These are phyloP conservation scores for Augiades crinisus DNA, from an alignment of 2,888 invertebrate species.

Conservation along the genomic window DNA sequence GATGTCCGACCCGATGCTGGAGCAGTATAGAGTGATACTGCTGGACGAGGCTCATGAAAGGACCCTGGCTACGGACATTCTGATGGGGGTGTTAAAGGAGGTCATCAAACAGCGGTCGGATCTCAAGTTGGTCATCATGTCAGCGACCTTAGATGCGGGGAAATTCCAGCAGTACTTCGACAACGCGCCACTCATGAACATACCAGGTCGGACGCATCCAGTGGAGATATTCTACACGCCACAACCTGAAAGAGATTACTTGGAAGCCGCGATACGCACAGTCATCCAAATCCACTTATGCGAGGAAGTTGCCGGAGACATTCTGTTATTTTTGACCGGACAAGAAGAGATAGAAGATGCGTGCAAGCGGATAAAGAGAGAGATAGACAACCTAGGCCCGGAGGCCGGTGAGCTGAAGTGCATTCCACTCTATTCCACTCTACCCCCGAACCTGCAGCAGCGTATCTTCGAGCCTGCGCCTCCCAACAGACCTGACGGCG, in stretches of 20 bases:
- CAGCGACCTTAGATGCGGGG: conserved; percentile 98
- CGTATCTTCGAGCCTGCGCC: conserved; percentile 98
- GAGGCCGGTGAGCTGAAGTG: conserved; percentile 99
- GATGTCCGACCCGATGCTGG: conserved; percentile 99
- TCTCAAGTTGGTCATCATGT: conserved; percentile 99
- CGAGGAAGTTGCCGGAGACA: conserved; percentile 95
- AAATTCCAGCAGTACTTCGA: conserved; percentile 99
- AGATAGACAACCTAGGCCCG: conserved; percentile 96
- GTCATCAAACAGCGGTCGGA: conserved; percentile 96
- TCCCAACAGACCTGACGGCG: conserved; percentile 93
- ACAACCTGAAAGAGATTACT: conserved; percentile 97
- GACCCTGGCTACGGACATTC: conserved; percentile 98
- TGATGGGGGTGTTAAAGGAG: conserved; percentile 99
- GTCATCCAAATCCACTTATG: conserved; percentile 98
- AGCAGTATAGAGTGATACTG: conserved; percentile 96
- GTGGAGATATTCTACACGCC: conserved; percentile 97
- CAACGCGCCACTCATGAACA: conserved; percentile 98
- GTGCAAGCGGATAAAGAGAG: conserved; percentile 97
- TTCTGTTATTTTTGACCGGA: conserved; percentile 91
- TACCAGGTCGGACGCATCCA: conserved; percentile 86
- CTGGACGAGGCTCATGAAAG: conserved; percentile 99
- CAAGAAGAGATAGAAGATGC: conserved; percentile 99
- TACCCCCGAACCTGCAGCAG: conserved; percentile 98
- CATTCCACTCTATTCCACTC: conserved; percentile 98
- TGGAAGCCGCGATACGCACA: conserved; percentile 99